Conservation (phyloP, 1,140 invertebrate genomes). For the Drosophila arizonae region DNA sequence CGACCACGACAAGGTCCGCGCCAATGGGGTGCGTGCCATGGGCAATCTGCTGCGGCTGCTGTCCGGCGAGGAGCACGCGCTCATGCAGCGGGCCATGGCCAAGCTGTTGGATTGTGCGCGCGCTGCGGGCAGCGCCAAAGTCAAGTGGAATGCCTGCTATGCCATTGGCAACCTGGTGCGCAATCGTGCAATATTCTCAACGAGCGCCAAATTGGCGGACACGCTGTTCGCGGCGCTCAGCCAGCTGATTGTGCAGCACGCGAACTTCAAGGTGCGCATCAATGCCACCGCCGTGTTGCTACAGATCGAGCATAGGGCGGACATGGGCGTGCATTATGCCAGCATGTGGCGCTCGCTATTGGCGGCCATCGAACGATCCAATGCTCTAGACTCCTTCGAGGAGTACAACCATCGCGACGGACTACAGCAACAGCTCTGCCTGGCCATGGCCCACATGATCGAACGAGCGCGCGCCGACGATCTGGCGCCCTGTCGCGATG, state of each 20-base stretch:
- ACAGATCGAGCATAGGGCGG: constrained; percentile 84
- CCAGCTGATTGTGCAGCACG: constrained; percentile 84
- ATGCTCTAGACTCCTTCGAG: constrained; percentile 89
- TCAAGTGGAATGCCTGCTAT: constrained; percentile 95
- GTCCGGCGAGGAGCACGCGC: constrained; percentile 72
- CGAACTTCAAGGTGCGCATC: constrained; percentile 89
- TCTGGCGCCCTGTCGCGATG: constrained; percentile 25
- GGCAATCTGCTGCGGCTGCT: constrained; percentile 90
- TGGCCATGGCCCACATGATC: constrained; percentile 69
- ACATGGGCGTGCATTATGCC: constrained; percentile 86
- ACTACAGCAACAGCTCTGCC: constrained; percentile 85
- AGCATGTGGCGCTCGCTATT: constrained; percentile 88
- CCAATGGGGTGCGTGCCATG: constrained; percentile 90
- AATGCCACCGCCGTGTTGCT: constrained; percentile 91
- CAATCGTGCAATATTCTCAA: constrained; percentile 85
- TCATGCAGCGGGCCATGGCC: constrained; percentile 84
- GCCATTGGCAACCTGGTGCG: constrained; percentile 90
- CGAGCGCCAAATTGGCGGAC: constrained; percentile 46
- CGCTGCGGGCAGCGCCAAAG: constrained; percentile 90
- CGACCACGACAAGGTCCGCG: constrained; percentile 90
- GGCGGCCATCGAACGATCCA: constrained; percentile 88
- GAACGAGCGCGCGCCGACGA: constrained; percentile 51
- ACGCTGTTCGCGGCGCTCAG: constrained; percentile 84
- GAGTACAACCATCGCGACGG: constrained; percentile 92
- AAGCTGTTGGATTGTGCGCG: constrained; percentile 87